Conservation (phyloP, 2,888 invertebrate genomes). For the Coronaproctus castanopsis region DNA sequence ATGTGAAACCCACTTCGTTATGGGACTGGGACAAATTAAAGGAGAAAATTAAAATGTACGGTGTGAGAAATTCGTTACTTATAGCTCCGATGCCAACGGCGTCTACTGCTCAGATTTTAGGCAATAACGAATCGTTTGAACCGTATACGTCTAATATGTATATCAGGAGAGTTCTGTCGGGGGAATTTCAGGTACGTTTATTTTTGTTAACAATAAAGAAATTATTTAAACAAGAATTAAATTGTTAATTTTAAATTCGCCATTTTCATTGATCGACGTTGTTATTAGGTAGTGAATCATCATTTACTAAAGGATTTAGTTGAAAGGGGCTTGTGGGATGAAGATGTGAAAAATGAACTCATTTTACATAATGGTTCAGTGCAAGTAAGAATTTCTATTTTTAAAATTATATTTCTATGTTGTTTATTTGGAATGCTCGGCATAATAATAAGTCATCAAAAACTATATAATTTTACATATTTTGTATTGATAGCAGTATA, state of each 20-base stretch:
- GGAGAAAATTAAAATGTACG: constrained; percentile 64
- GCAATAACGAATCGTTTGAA: constrained; percentile 96
- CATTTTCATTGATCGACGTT: too few species aligned
- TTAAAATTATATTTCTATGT: neutral
- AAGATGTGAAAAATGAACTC: constrained; percentile 84
- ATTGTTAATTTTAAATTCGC: too few species aligned
- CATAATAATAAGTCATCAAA: neutral
- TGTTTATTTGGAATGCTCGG: neutral
- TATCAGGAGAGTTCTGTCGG: constrained; percentile 67
- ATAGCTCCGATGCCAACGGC: constrained; percentile 98
- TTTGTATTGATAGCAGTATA: too few species aligned
- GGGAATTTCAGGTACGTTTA: constrained; percentile 54
- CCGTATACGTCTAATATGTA: constrained; percentile 97
- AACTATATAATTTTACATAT: too few species aligned
- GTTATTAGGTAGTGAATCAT: constrained; percentile 80
- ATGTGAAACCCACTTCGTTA: constrained; percentile 59
- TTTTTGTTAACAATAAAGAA: too few species aligned
- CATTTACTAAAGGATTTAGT: constrained; percentile 85
- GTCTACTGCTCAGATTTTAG: constrained; percentile 95
- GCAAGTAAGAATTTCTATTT: constrained; percentile 29
- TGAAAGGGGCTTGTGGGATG: constrained; percentile 77
- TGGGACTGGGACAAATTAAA: constrained; percentile 80
- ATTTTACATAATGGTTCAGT: constrained; percentile 83
- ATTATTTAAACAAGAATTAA: too few species aligned
- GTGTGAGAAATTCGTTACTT: constrained; percentile 78